Evolutionary conservation across 2,797 vertebrate genomes (phyloP).

Genomic region (Setipinna tenuifilis): DNA sequence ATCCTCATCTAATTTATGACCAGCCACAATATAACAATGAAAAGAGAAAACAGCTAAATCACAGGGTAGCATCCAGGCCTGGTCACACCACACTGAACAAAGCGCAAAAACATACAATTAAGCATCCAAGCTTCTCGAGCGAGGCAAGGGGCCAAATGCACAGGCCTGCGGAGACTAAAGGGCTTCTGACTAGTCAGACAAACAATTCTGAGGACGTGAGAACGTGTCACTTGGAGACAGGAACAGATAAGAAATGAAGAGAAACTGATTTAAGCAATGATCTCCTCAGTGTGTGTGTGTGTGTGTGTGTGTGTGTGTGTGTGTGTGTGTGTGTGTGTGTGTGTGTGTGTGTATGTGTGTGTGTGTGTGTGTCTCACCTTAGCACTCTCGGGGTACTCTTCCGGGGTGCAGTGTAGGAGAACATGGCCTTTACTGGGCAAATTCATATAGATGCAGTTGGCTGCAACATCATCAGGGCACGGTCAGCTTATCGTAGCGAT

Average conservation of each 20-base stretch:
- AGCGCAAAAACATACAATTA: slow-evolving; percentile 1
- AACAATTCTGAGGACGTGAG: neutral
- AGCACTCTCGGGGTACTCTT: slow-evolving; percentile 88
- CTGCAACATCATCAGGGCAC: slow-evolving; percentile 89
- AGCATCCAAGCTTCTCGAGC: neutral
- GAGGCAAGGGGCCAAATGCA: neutral
- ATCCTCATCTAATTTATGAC: slow-evolving; percentile 11
- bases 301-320: slow-evolving; percentile 7
- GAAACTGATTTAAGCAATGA: neutral
- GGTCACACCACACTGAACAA: neutral
- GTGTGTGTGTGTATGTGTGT: neutral
- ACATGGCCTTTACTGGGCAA: slow-evolving; percentile 89
- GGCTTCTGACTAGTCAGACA: neutral
- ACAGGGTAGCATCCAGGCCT: neutral
- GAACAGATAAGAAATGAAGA: neutral
- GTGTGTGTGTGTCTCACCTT: slow-evolving; percentile 77
- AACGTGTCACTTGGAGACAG: neutral
- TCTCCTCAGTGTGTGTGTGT: neutral
- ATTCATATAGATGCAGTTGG: slow-evolving; percentile 95
- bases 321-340: neutral
- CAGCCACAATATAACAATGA: neutral
- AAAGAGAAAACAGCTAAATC: neutral
- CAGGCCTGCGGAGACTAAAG: neutral
- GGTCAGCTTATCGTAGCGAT: slow-evolving; percentile 94
- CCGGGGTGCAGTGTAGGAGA: slow-evolving; percentile 85